Base-by-base conservation (phyloP, 2,888 invertebrate species). In the Lepidonotus clava region DNA sequence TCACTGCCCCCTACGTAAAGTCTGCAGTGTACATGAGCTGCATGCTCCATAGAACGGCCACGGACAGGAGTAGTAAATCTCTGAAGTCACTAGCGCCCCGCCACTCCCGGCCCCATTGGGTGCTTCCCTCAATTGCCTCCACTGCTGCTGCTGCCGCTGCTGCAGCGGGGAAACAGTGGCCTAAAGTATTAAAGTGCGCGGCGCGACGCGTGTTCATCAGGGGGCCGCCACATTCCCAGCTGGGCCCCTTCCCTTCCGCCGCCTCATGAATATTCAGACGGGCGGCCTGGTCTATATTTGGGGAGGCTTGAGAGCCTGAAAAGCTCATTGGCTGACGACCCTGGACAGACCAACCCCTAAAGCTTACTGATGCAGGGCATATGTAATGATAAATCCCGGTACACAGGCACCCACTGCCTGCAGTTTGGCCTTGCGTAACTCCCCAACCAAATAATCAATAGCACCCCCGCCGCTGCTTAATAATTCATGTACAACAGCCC, bases 401-500 rank as follows among this genome's bases (percentile, higher is more conserved):
- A 4, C 56, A 56, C 18, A n/a, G 56, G 56, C 4, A 21, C 5
- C 14, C 14, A 4, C 4, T 11, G 18, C n/a, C 53, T 61, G 61
- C 61, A 61, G 28, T 61, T 61, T 61, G 11, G 61, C 28, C 28
- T 61, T 61, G 61, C 24, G 61, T 61, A 61, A 61, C 61, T 61
- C 61, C 11, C 61, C 61, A 61, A 61, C 61, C 61, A 61, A 28
- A 61, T 61, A 61, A 61, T 61, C 61, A 61, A 61, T 61, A 61
- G n/a, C 61, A 61, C 61, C 61, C 61, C 61, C 28, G 61, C 28
- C 24, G 61, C 61, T 61, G 61, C 28, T 61, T 61, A 24, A 61
- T 61, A 61, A 61, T 61, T 61, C 61, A 61, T 61, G 61, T 61
- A 61, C 28, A 61, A 4, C 11, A 32, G n/a, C 24, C 24, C 28